Base-by-base conservation (phyloP, 2,888 invertebrate genomes). In the Heliconius hortense region DNA sequence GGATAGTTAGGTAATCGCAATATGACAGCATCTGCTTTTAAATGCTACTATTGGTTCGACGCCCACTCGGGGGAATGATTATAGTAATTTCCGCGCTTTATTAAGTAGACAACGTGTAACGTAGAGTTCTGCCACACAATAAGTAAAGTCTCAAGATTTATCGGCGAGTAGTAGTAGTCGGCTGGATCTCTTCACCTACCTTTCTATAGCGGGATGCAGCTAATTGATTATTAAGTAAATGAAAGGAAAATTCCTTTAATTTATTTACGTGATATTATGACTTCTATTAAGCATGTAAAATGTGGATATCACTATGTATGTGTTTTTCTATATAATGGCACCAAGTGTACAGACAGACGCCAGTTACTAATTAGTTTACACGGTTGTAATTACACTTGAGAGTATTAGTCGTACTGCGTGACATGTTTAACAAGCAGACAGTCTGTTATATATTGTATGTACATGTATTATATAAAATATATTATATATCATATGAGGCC, bases 301-400 rank as follows among this genome's bases (percentile, higher is more conserved):
- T 1, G 4, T 43, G 5, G 5, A 28, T 62, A 62, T 28, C 2
- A 21, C 13, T 28, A 18, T 15, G 7, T 62, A 21, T 18, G 7
- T 39, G 35, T n/a, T 35, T 4, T 39, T 15, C 8, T 2, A 62
- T 28, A 39, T 66, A 5, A 66, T 39, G 39, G 39, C n/a, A 39
- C 64, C 18, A 62, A 43, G 39, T 24, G 43, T n/a, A 56, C 53
- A 21, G 53, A 53, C 48, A 13, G 53, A 53, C 53, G 68, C 31
- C 53, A 69, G 68, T 15, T n/a, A n/a, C 69, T 69, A 56, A 69
- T 53, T 53, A 53, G 69, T 31, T 31, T 56, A n/a, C 69, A 31
- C 69, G 24, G 39, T 66, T 15, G 69, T 69, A 69, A 69, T 69
- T 69, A 69, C 21, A 31, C 31, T 56, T 13, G 53, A 56, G 35